A percentile compares a stretch with the other conserved stretches of the same genome.
Conservation (phyloP, 2,797 vertebrate species). For the Chaenodraco wilsoni region DNA sequence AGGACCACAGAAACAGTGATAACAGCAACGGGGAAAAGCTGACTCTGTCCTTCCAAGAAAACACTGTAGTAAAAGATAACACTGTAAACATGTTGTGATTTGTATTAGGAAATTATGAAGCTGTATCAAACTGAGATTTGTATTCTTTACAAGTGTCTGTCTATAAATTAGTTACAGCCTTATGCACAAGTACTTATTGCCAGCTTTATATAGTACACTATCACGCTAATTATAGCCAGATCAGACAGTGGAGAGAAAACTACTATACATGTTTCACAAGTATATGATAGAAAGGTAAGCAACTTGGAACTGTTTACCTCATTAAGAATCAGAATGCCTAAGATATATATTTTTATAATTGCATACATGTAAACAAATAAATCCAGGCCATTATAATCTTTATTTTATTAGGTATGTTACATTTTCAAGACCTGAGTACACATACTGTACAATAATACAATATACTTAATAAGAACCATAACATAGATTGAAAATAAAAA, state of each 20-base stretch:
- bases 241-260: not conserved
- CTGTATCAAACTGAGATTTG: not conserved
- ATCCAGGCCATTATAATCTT: not conserved
- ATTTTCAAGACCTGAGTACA: not conserved
- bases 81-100: constrained; percentile 14
- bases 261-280: not conserved
- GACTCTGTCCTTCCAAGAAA: constrained; percentile 31
- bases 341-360: not conserved
- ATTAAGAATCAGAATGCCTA: not conserved
- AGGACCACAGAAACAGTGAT: constrained; percentile 63
- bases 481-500: not conserved
- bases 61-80: constrained; percentile 4
- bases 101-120: constrained; percentile 17
- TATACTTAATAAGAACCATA: not conserved
- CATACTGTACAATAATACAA: not conserved
- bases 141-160: not conserved
- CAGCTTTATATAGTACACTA: not conserved
- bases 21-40: constrained; percentile 50
- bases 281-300: not conserved
- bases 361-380: not conserved
- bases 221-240: not conserved
- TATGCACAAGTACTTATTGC: not conserved
- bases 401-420: not conserved
- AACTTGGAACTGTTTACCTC: not conserved
- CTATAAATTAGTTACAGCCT: not conserved